These are phyloP conservation scores for Gopherus flavomarginatus DNA, from an alignment of 2,113 vertebrate species.

Conservation along the genomic window DNA sequence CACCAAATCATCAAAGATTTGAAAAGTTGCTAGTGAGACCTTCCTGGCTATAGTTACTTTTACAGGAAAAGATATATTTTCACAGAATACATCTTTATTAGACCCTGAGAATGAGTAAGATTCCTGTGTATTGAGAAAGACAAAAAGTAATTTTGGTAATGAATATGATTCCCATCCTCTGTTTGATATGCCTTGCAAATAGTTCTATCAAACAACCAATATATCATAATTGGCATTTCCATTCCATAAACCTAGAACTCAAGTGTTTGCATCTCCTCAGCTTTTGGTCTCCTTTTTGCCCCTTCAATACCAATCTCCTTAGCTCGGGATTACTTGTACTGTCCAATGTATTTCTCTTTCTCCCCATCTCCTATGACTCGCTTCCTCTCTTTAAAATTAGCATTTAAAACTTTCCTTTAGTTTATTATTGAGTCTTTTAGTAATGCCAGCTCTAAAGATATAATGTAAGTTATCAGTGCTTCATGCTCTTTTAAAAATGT, in stretches of 20 bases:
- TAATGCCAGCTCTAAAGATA: background rate
- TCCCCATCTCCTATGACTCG: background rate
- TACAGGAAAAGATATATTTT: background rate
- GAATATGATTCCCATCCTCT: background rate
- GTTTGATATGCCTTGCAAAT: background rate
- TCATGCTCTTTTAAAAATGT: background rate
- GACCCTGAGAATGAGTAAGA: background rate
- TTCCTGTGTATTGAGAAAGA: background rate
- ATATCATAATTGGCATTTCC: background rate
- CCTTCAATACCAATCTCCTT: background rate
- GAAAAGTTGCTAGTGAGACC: background rate
- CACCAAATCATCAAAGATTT: background rate
- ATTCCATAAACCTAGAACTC: slow-evolving; percentile 1
- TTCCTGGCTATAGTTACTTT: background rate
- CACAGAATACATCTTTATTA: background rate
- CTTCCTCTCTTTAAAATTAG: background rate
- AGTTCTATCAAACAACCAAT: background rate
- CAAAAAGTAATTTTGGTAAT: background rate
- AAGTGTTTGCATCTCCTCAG: background rate
- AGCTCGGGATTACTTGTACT: background rate
- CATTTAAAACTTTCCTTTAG: background rate
- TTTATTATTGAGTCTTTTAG: background rate
- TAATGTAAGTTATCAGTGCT: background rate
- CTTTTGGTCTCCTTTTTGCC: background rate
- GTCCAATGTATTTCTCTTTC: background rate